phyloP scores from a whole-genome alignment of 1,140 invertebrate genomes.

The Xylocopa sonorina region DNA sequence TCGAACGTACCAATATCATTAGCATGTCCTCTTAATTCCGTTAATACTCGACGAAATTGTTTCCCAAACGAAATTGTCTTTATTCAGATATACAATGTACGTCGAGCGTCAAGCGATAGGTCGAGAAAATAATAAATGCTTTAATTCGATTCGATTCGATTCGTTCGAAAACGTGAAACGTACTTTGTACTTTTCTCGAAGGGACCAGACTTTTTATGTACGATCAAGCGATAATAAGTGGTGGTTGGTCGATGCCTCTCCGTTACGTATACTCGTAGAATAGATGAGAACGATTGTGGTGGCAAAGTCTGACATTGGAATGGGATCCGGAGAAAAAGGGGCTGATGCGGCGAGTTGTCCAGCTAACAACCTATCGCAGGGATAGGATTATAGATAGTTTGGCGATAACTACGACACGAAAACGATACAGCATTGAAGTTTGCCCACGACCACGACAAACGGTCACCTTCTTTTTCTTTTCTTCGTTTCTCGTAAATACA shows the following conservation, averaged over 20 bases:
- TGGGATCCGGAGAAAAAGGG: too few species aligned
- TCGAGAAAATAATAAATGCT: slow-evolving; percentile 44
- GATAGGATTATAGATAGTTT: too few species aligned
- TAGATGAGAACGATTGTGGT: too few species aligned
- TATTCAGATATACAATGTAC: slow-evolving; percentile 54
- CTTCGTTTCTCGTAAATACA: not conserved
- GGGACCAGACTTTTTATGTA: slow-evolving; percentile 48
- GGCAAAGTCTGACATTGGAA: too few species aligned
- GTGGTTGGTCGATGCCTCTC: slow-evolving; percentile 39
- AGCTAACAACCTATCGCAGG: too few species aligned
- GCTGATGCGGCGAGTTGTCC: too few species aligned
- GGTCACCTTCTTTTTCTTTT: not conserved
- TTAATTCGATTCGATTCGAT: slow-evolving; percentile 47
- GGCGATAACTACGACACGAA: slow-evolving; percentile 26
- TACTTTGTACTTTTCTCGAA: slow-evolving; percentile 43
- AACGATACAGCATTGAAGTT: slow-evolving; percentile 16
- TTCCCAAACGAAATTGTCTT: slow-evolving; percentile 48
- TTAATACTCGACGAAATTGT: not conserved
- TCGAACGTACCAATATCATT: slow-evolving; percentile 78
- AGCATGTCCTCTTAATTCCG: slow-evolving; percentile 77
- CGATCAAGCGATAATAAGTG: slow-evolving; percentile 43
- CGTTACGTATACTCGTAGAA: too few species aligned
- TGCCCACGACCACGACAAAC: not conserved
- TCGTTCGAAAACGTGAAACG: slow-evolving; percentile 40
- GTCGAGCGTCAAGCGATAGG: slow-evolving; percentile 52